Conservation (phyloP, 2,113 vertebrate genomes). For the Salvelinus alpinus region DNA sequence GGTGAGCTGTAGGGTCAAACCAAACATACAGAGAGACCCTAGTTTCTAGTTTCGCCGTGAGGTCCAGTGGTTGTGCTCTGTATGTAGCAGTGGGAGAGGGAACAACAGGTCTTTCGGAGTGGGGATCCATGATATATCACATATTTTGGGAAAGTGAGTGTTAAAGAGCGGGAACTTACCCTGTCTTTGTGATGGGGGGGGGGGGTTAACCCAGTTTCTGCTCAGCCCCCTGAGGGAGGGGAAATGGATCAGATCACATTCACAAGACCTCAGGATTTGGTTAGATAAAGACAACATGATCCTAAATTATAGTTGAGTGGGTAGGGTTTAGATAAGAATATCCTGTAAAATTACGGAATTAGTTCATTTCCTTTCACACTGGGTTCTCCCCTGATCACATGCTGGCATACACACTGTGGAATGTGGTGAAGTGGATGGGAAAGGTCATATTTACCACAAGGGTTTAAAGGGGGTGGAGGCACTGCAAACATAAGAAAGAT, state of each 20-base stretch:
- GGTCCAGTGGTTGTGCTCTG: neutral
- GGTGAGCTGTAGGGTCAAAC: neutral
- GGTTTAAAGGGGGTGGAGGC: neutral
- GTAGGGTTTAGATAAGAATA: too few species aligned
- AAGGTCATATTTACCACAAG: neutral
- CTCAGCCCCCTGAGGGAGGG: conserved; percentile 51
- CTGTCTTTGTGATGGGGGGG: conserved; percentile 70
- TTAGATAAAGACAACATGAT: too few species aligned
- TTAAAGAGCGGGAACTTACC: conserved; percentile 61
- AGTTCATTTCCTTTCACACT: too few species aligned
- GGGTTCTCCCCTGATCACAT: too few species aligned
- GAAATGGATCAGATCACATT: neutral
- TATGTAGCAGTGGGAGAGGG: conserved; percentile 24
- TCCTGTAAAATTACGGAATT: too few species aligned
- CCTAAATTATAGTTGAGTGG: neutral
- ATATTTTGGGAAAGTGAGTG: conserved; percentile 64
- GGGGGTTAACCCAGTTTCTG: conserved; percentile 63
- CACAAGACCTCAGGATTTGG: too few species aligned
- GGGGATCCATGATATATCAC: conserved; percentile 60
- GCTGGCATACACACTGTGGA: neutral
- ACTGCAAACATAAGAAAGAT: neutral
- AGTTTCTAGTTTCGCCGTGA: neutral
- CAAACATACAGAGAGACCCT: neutral
- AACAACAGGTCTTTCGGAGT: conserved; percentile 33
- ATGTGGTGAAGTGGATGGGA: neutral